Conservation (phyloP, 2,888 invertebrate genomes). For the Agrotis ipsilon region DNA sequence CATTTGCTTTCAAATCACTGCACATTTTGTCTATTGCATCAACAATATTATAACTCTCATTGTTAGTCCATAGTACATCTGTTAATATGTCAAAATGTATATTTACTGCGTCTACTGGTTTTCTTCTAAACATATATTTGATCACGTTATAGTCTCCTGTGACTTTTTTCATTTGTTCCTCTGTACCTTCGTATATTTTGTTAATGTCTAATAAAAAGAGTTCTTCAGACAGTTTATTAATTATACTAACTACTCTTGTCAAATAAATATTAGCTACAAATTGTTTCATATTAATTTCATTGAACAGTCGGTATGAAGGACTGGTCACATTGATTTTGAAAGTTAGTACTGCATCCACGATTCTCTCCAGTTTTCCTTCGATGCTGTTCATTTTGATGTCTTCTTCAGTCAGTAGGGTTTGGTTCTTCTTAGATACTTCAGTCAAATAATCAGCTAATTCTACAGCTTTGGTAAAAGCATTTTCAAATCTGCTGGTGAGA, state of each 20-base stretch:
- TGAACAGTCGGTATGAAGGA: slow-evolving; percentile 75
- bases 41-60: slow-evolving; percentile 73
- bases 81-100: slow-evolving; percentile 84
- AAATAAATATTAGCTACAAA: slow-evolving; percentile 78
- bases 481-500: slow-evolving; percentile 78
- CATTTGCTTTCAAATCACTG: slow-evolving; percentile 73
- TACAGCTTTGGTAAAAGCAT: slow-evolving; percentile 75
- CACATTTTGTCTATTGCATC: slow-evolving; percentile 76
- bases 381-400: slow-evolving; percentile 73
- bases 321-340: slow-evolving; percentile 77
- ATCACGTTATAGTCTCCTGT: slow-evolving; percentile 72
- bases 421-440: slow-evolving; percentile 73
- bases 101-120: slow-evolving; percentile 77
- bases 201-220: slow-evolving; percentile 70
- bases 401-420: slow-evolving; percentile 65
- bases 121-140: slow-evolving; percentile 79
- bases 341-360: slow-evolving; percentile 75
- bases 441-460: slow-evolving; percentile 72
- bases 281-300: slow-evolving; percentile 79
- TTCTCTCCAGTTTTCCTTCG: slow-evolving; percentile 74
- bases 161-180: slow-evolving; percentile 70
- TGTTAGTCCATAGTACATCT: slow-evolving; percentile 75
- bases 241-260: slow-evolving; percentile 77
- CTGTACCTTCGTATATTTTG: slow-evolving; percentile 62
- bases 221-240: slow-evolving; percentile 76